phyloP scores from a whole-genome alignment of 1,140 invertebrate genomes.

The Pseudomyrmex sp. region DNA sequence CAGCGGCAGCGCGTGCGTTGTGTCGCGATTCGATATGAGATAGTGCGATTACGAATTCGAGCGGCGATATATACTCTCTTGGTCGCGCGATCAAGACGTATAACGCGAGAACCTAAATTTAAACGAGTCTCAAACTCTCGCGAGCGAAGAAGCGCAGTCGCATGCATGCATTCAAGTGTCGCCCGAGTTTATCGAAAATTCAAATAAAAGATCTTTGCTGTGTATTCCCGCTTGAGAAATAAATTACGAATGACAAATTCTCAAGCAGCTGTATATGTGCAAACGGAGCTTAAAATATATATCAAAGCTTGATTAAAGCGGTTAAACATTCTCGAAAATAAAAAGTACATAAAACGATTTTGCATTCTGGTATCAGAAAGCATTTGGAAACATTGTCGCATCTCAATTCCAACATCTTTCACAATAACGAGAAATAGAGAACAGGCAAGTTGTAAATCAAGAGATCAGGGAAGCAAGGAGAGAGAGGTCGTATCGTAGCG shows the following conservation, averaged over 20 bases:
- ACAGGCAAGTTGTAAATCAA: neutral
- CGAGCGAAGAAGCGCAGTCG: too few species aligned
- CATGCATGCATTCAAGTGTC: too few species aligned
- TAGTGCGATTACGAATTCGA: neutral
- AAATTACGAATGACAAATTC: too few species aligned
- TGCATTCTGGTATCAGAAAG: too few species aligned
- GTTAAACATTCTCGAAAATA: too few species aligned
- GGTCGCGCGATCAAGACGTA: too few species aligned
- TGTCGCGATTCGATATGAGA: neutral
- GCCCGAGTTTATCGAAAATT: too few species aligned
- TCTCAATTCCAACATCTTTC: conserved; percentile 26
- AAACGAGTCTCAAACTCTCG: neutral
- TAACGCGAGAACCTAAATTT: neutral
- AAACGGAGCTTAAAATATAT: neutral
- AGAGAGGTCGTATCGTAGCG: conserved; percentile 14
- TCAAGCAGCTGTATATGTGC: too few species aligned
- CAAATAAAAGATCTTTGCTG: too few species aligned
- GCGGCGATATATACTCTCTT: neutral
- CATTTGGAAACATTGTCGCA: neutral
- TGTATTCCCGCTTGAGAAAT: too few species aligned
- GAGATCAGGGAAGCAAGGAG: neutral
- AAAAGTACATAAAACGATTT: too few species aligned
- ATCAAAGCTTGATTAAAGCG: too few species aligned
- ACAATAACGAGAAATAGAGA: conserved; percentile 25
- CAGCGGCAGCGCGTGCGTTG: neutral